Evolutionary conservation across 2,113 vertebrate species (phyloP).

Genomic region (Suricata suricatta): DNA sequence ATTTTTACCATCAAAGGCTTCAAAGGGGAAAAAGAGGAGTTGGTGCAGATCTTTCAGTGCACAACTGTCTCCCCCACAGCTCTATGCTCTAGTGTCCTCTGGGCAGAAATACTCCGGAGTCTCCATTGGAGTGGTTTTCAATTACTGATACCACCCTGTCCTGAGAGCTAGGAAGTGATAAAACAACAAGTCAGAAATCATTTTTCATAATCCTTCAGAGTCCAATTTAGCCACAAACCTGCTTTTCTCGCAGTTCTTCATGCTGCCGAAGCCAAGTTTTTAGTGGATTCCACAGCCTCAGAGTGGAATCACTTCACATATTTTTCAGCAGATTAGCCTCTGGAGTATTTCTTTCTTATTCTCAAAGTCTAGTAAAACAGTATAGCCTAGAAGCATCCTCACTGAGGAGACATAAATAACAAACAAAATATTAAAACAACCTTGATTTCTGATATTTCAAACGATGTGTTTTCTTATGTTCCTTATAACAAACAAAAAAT

Average conservation of each 20-base stretch:
- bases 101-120: constrained; percentile 59
- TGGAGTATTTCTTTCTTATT: constrained; percentile 66
- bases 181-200: constrained; percentile 68
- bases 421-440: constrained; percentile 64
- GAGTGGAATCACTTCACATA: constrained; percentile 72
- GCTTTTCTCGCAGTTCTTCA: constrained; percentile 53
- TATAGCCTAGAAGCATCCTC: constrained; percentile 32
- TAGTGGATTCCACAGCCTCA: constrained; percentile 67
- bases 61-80: background rate
- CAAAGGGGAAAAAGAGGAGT: background rate
- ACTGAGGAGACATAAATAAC: constrained; percentile 77
- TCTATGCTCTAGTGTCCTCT: background rate
- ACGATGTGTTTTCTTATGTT: background rate
- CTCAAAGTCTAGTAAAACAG: constrained; percentile 62
- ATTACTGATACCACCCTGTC: constrained; percentile 74
- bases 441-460: constrained; percentile 63
- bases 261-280: constrained; percentile 56
- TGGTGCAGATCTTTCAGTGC: background rate
- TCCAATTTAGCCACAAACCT: constrained; percentile 77
- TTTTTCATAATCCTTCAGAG: constrained; percentile 86
- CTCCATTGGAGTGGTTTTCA: constrained; percentile 77
- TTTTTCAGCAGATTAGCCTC: constrained; percentile 78
- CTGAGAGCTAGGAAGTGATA: constrained; percentile 75
- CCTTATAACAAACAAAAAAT: constrained; percentile 4
- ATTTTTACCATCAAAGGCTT: background rate